Percentiles rank a stretch among this genome's conserved stretches.
phyloP scores from a whole-genome alignment of 2,888 invertebrate genomes.

The Nasonia oneida region DNA sequence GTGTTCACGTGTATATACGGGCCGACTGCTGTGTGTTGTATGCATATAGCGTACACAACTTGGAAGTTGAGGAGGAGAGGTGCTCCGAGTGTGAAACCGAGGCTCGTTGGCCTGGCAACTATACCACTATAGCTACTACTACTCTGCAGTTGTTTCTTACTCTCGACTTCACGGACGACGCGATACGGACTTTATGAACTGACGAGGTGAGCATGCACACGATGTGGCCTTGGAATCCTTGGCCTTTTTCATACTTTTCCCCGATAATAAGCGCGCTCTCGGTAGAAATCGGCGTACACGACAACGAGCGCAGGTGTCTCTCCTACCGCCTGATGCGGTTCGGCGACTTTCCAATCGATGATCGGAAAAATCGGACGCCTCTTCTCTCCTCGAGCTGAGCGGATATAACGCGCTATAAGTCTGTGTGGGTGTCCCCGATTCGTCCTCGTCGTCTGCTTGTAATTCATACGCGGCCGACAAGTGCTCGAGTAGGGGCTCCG shows the following conservation, averaged over 20 bases:
- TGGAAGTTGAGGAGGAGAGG: neutral
- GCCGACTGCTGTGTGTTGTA: neutral
- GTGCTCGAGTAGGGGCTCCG: neutral
- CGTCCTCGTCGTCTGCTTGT: neutral
- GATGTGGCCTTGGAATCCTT: too few relatives aligned
- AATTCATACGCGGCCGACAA: constrained; percentile 21
- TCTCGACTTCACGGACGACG: neutral
- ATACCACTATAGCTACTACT: neutral
- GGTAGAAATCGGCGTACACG: too few relatives aligned
- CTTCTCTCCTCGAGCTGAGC: too few relatives aligned
- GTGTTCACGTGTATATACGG: neutral
- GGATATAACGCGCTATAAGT: too few relatives aligned
- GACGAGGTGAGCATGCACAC: constrained; percentile 31
- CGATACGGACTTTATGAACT: constrained; percentile 14
- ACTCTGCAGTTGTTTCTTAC: neutral
- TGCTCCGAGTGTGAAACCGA: constrained; percentile 27
- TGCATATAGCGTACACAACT: neutral
- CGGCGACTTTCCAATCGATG: too few relatives aligned
- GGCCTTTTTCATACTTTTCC: neutral
- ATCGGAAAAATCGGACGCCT: too few relatives aligned
- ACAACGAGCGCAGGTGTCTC: too few relatives aligned
- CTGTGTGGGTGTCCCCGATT: too few relatives aligned
- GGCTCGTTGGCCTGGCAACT: constrained; percentile 58
- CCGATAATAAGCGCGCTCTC: neutral
- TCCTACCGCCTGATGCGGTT: too few relatives aligned